phyloP scores from a whole-genome alignment of 1,140 invertebrate species.

The Brachionus plicatilis region DNA sequence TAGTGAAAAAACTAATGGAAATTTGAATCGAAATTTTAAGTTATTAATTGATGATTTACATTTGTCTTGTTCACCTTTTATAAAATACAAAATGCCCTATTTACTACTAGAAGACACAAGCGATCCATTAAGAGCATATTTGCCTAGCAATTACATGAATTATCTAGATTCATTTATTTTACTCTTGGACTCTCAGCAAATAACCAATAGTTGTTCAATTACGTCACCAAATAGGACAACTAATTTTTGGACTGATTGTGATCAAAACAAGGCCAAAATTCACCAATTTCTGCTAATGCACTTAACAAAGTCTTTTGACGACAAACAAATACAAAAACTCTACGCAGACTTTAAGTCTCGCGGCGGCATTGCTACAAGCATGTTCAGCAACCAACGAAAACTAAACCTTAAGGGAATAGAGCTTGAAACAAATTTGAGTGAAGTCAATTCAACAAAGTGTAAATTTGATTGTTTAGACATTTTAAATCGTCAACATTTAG shows the following conservation, averaged over 20 bases:
- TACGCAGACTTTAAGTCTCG: constrained; percentile 9
- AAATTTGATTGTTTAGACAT: constrained; percentile 74
- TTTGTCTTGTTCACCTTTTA: constrained; percentile 77
- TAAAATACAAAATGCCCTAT: constrained; percentile 77
- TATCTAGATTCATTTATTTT: constrained; percentile 48
- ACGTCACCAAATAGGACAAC: constrained; percentile 14
- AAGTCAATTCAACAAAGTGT: constrained; percentile 42
- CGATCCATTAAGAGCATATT: constrained; percentile 70
- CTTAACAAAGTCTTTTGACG: background rate
- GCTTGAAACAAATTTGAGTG: constrained; percentile 8
- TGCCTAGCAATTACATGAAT: constrained; percentile 69
- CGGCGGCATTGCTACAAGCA: background rate
- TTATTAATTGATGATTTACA: constrained; percentile 68
- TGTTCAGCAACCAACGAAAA: background rate
- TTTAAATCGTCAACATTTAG: constrained; percentile 76
- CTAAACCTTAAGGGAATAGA: constrained; percentile 1
- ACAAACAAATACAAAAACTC: background rate
- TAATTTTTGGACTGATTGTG: constrained; percentile 66
- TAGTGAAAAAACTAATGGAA: constrained; percentile 53
- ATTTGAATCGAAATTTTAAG: constrained; percentile 60
- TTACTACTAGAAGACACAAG: constrained; percentile 74
- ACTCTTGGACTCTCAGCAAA: background rate
- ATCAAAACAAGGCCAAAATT: constrained; percentile 45
- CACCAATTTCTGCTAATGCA: constrained; percentile 22
- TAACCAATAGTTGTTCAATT: background rate